Conservation (phyloP, 1,140 invertebrate genomes). For the Mycetomoellerius zeteki region DNA sequence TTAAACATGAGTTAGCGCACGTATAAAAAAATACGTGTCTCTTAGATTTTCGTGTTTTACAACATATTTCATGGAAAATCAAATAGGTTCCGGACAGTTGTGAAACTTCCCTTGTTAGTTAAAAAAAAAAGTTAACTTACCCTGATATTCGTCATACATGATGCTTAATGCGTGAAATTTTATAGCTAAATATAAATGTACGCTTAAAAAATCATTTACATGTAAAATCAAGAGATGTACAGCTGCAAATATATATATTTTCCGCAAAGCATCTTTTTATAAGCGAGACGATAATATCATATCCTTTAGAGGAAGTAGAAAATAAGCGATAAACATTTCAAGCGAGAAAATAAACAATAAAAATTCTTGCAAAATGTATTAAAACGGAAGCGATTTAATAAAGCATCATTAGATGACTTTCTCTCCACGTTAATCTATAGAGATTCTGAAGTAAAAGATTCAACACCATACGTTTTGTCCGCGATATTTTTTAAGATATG, state of each 20-base stretch:
- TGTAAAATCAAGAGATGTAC: neutral
- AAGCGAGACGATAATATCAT: neutral
- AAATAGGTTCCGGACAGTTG: too few species aligned
- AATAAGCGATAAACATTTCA: neutral
- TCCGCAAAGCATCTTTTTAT: neutral
- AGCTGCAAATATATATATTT: neutral
- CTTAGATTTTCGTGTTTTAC: too few species aligned
- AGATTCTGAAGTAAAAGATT: too few species aligned
- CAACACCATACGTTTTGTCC: too few species aligned
- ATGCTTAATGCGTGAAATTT: neutral
- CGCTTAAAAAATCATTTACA: neutral
- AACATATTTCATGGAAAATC: too few species aligned
- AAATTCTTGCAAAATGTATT: too few species aligned
- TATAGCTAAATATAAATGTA: neutral
- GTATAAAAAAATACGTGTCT: too few species aligned
- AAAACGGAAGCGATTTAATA: neutral
- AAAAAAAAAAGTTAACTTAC: too few species aligned
- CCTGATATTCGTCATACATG: neutral
- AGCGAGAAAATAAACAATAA: too few species aligned
- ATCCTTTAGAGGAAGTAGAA: neutral
- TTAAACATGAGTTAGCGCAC: too few species aligned
- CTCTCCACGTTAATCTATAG: neutral
- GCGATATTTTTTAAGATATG: too few species aligned
- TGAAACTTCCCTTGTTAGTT: too few species aligned
- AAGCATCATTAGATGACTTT: conserved; percentile 7